Evolutionary conservation across 2,113 vertebrate species (phyloP).

Genomic region (Psittacus erithacus): DNA sequence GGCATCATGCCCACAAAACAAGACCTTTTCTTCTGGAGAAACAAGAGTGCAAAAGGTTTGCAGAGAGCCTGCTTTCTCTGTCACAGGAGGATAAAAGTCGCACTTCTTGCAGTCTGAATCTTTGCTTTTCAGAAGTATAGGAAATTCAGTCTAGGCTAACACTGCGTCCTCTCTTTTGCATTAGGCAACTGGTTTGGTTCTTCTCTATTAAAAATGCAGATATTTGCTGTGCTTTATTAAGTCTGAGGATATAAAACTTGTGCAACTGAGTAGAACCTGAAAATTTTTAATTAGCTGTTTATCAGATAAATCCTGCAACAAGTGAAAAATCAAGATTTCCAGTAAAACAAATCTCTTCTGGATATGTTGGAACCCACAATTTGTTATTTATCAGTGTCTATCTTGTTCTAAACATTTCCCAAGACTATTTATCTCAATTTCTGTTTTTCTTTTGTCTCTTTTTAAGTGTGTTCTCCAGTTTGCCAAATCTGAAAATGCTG

Average conservation of each 20-base stretch:
- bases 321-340: background rate
- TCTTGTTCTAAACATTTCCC: background rate
- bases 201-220: background rate
- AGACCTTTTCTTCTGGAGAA: background rate
- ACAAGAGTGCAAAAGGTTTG: background rate
- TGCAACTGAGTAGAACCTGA: background rate
- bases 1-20: background rate
- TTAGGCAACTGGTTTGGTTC: background rate
- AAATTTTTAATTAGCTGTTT: background rate
- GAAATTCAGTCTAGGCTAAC: background rate
- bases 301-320: background rate
- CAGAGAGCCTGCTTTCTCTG: background rate
- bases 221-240: background rate
- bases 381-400: background rate
- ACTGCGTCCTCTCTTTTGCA: background rate
- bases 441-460: slow-evolving; percentile 2
- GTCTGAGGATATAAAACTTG: background rate
- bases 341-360: background rate
- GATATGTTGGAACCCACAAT: background rate
- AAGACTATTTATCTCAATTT: background rate
- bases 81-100: background rate
- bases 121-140: background rate
- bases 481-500: slow-evolving; percentile 93
- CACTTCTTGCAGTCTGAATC: background rate
- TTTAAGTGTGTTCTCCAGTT: slow-evolving; percentile 88